A percentile compares a stretch with the other conserved stretches of the same genome.
Conservation (phyloP, 2,888 invertebrate genomes). For the Entomobrya proxima region DNA sequence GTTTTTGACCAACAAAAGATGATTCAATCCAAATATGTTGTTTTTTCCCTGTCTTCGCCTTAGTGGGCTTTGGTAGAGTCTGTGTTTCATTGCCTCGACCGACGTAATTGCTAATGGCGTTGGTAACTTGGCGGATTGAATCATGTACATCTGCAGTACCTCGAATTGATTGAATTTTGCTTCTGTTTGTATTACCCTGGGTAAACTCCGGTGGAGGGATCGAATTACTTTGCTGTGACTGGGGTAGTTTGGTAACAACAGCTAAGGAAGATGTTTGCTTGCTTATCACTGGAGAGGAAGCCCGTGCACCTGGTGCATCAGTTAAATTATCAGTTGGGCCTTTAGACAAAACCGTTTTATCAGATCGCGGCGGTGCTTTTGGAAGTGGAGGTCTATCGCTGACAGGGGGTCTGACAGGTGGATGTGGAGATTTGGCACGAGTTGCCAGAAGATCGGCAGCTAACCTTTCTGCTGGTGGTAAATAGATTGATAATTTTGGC, state of each 20-base stretch:
- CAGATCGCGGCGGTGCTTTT: slow-evolving; percentile 70
- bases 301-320: slow-evolving; percentile 48
- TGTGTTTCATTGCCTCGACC: slow-evolving; percentile 65
- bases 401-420: slow-evolving; percentile 66
- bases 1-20: slow-evolving; percentile 91
- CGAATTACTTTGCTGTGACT: slow-evolving; percentile 35
- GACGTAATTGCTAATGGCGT: slow-evolving; percentile 80
- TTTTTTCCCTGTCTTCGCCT: slow-evolving; percentile 72
- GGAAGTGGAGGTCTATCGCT: slow-evolving; percentile 73
- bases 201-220: slow-evolving; percentile 52
- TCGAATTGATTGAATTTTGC: slow-evolving; percentile 34
- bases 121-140: slow-evolving; percentile 94
- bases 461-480: slow-evolving; percentile 73
- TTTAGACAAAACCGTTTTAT: slow-evolving; percentile 68
- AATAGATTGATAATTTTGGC: slow-evolving; percentile 77
- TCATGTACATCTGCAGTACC: slow-evolving; percentile 79
- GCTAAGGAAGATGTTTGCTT: slow-evolving; percentile 57
- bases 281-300: slow-evolving; percentile 54
- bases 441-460: slow-evolving; percentile 72
- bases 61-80: slow-evolving; percentile 44
- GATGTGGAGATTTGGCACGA: slow-evolving; percentile 61
- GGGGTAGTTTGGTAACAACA: slow-evolving; percentile 63
- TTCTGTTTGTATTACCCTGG: slow-evolving; percentile 11
- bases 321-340: slow-evolving; percentile 34
- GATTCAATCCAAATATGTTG: slow-evolving; percentile 91